phyloP scores from a whole-genome alignment of 2,797 vertebrate genomes.

The Hippocampus kuda region DNA sequence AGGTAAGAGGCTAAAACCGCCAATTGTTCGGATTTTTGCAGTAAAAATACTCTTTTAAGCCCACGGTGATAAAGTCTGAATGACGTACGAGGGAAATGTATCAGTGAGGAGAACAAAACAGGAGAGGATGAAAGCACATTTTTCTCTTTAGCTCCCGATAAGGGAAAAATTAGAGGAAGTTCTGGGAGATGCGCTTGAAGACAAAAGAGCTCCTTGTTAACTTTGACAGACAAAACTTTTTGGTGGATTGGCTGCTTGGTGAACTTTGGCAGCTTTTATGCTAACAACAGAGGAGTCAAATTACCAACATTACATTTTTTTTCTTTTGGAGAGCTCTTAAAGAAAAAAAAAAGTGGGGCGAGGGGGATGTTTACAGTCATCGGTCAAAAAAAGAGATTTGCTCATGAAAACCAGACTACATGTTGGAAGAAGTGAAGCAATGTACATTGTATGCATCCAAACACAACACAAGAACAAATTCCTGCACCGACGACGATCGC shows the following conservation, averaged over 20 bases:
- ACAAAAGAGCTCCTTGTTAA: not conserved
- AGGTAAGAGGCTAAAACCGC: constrained; percentile 11
- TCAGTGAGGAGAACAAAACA: not conserved
- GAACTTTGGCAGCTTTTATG: not conserved
- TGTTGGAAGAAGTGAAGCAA: no score
- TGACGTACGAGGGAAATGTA: not conserved
- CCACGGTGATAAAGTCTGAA: not conserved
- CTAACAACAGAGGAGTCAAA: no score
- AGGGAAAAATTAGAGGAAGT: constrained; percentile 9
- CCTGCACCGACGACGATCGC: not conserved
- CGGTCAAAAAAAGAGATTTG: no score
- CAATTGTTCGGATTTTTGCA: constrained; percentile 1
- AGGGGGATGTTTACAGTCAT: no score
- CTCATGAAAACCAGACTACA: no score
- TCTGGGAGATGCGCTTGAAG: not conserved
- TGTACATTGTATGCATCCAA: no score
- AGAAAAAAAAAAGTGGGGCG: no score
- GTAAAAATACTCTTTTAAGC: constrained; percentile 26
- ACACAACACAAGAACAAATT: no score
- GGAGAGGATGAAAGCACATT: not conserved
- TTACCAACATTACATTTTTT: not conserved
- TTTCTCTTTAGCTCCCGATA: constrained; percentile 16
- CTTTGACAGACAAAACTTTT: constrained; percentile 8
- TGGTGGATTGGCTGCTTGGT: not conserved
- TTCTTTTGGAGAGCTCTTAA: not conserved